A percentile compares a stretch with the other conserved stretches of the same genome.
phyloP scores from a whole-genome alignment of 1,140 invertebrate species.

The Pachypeltis micranthus region DNA sequence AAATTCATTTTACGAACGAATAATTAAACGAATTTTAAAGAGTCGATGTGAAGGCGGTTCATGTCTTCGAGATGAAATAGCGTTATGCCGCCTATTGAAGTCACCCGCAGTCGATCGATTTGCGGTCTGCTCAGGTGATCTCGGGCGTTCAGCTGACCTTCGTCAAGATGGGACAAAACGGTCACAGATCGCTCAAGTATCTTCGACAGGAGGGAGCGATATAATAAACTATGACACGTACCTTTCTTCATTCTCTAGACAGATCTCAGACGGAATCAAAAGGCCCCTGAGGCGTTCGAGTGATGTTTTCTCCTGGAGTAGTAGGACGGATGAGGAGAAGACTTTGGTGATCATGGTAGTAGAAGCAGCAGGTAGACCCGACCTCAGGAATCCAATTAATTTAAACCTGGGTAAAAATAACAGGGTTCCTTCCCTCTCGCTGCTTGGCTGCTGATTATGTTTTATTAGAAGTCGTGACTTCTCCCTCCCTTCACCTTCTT shows the following conservation, averaged over 20 bases:
- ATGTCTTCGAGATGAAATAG: too few species aligned
- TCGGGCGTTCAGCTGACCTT: too few species aligned
- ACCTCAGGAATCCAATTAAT: conserved; percentile 22
- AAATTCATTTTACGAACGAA: too few species aligned
- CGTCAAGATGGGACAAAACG: too few species aligned
- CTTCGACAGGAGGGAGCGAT: too few species aligned
- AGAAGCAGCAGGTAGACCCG: conserved; percentile 4
- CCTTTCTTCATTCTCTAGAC: not conserved
- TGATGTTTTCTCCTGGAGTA: conserved; percentile 1
- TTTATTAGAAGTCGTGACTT: conserved; percentile 13
- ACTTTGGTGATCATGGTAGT: conserved; percentile 8
- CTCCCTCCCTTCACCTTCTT: not conserved
- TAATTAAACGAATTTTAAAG: too few species aligned
- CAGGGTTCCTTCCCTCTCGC: conserved; percentile 13
- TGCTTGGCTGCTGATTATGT: conserved; percentile 10
- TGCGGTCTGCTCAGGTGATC: too few species aligned
- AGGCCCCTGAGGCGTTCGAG: not conserved
- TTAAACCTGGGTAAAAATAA: conserved; percentile 22
- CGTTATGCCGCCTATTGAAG: too few species aligned
- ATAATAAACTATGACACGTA: too few species aligned
- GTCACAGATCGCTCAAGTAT: too few species aligned
- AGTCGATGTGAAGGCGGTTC: too few species aligned
- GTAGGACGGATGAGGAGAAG: not conserved
- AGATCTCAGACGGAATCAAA: not conserved
- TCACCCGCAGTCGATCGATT: too few species aligned